Evolutionary conservation across 2,888 invertebrate species (phyloP), one percentile per base, ranked within the genome.

Genomic region (Chymomyza caudatula): DNA sequence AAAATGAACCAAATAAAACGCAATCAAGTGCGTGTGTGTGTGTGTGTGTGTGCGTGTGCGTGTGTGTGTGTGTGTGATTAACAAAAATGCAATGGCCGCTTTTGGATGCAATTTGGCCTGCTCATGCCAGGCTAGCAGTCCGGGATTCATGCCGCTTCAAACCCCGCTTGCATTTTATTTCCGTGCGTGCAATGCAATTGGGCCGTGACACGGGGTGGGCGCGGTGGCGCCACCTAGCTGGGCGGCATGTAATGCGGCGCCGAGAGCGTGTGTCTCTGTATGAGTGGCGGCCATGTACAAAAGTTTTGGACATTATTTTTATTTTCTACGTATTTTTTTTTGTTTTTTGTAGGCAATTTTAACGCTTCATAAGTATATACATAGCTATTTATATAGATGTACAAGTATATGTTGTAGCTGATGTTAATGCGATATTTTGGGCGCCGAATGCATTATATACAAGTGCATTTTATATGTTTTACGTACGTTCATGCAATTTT

Each of bases 1-100:
- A 75, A 75, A 77, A 71, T 77, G 77, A 77, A 74, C 77, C 75
- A 75, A 75, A 75, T 71, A 65, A 42, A 37, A 67, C 62, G 62
- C 60, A 42, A 44, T 47, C 25, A 11, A 13, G 8, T 22, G 49
- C 2, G 22, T 20, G 6, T 19, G 17, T 11, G 20, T 37, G 20
- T 53, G 47, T 8, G 42, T 11, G 59, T 8, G 3, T 4, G 2
- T 37, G 11, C 23, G 19, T 17, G 60, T 51, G 52, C 3, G 29
- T 22, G 23, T 19, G 51, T 58, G 58, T 61, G 63, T 67, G 63
- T 62, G 72, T 74, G 74, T 67, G 74, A 67, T 77, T 85, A 85
- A 85, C 85, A 67, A 85, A 79, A 80, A 84, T 80, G 80, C 86
- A 85, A 78, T 80, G 80, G 84, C 86, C 81, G 67, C 66, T 37